Evolutionary conservation across 2,113 vertebrate genomes (phyloP).

Genomic region (Phoxinus phoxinus): DNA sequence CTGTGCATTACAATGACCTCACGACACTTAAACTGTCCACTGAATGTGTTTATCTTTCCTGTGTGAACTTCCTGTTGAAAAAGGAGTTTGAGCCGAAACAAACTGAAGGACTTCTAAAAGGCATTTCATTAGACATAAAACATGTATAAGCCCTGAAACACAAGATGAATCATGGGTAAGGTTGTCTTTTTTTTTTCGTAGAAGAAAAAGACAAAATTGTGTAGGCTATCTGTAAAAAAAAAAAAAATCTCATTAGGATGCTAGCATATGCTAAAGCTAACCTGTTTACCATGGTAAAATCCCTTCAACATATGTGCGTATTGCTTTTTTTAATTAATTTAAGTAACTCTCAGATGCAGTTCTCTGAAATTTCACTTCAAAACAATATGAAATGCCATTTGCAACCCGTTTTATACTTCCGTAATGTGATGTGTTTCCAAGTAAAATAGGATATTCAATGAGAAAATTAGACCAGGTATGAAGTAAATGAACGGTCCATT

Average conservation of each 20-base stretch:
- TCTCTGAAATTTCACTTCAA: background rate
- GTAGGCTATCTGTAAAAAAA: background rate
- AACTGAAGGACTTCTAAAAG: too few relatives aligned
- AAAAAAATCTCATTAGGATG: background rate
- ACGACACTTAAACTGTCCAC: too few relatives aligned
- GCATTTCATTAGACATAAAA: background rate
- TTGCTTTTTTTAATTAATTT: background rate
- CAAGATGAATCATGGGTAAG: background rate
- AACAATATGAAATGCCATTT: background rate
- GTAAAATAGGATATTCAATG: background rate
- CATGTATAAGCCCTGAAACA: background rate
- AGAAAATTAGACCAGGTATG: background rate
- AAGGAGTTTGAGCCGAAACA: too few relatives aligned
- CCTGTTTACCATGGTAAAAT: background rate
- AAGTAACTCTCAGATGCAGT: background rate
- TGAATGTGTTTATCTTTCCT: too few relatives aligned
- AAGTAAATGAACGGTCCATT: background rate
- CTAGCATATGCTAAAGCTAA: background rate
- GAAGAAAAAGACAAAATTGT: background rate
- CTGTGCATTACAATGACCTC: too few relatives aligned
- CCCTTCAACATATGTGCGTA: background rate
- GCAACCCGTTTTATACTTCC: background rate
- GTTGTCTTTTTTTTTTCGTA: too few relatives aligned
- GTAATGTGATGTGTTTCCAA: background rate
- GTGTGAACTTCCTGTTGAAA: too few relatives aligned